phyloP scores from a whole-genome alignment of 2,888 invertebrate species.

The Cristatella mucedo region DNA sequence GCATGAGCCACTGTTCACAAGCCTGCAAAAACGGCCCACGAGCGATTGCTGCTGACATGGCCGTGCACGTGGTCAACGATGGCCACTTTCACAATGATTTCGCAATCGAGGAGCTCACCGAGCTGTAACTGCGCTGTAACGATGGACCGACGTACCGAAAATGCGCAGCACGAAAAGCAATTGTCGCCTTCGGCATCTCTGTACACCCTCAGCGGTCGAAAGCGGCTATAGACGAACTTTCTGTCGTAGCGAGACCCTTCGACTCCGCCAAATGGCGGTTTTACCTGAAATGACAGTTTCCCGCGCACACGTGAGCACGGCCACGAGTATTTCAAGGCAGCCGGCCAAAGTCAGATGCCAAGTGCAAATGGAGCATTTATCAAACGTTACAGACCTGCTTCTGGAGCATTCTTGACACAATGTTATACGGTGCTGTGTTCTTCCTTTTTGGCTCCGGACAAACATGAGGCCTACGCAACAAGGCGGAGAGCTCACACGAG shows the following conservation, averaged over 20 bases:
- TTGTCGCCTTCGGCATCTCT: slow-evolving; percentile 51
- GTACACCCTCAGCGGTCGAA: slow-evolving; percentile 53
- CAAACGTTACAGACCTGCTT: slow-evolving; percentile 15
- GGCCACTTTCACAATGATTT: no score
- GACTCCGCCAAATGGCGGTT: slow-evolving; percentile 40
- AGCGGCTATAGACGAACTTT: slow-evolving; percentile 59
- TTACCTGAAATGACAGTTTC: slow-evolving; percentile 35
- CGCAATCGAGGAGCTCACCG: no score
- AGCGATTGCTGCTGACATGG: no score
- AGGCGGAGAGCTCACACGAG: no score
- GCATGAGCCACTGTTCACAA: slow-evolving; percentile 52
- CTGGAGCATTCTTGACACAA: slow-evolving; percentile 49
- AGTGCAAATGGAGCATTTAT: no score
- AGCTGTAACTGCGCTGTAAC: no score
- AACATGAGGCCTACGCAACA: slow-evolving; percentile 62
- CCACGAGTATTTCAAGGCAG: no score
- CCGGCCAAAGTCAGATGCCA: no score
- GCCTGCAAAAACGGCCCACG: slow-evolving; percentile 43
- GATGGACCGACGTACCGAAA: slow-evolving; percentile 45
- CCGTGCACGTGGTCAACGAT: no score
- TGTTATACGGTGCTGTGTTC: slow-evolving; percentile 52
- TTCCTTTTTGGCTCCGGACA: slow-evolving; percentile 73
- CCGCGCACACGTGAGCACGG: no score
- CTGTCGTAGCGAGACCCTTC: slow-evolving; percentile 54
- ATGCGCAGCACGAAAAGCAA: slow-evolving; percentile 58